phyloP scores from a whole-genome alignment of 2,797 vertebrate genomes.

The Pangasius larnaudii region DNA sequence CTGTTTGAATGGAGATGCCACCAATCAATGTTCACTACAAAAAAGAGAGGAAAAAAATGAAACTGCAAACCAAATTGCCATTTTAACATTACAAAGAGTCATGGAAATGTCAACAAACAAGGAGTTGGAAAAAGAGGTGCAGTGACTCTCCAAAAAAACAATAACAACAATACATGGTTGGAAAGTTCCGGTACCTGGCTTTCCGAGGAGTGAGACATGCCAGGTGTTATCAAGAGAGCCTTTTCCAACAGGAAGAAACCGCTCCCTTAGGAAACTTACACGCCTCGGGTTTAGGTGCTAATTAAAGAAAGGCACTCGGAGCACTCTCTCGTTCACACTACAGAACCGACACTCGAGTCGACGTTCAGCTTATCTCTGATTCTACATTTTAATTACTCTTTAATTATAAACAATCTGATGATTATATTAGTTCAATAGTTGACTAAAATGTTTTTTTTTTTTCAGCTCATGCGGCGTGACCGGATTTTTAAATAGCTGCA shows the following conservation, averaged over 20 bases:
- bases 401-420: slow-evolving; percentile 53
- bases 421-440: slow-evolving; percentile 46
- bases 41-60: not conserved
- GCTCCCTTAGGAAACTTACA: slow-evolving; percentile 62
- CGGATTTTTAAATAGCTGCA: slow-evolving; percentile 52
- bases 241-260: slow-evolving; percentile 59
- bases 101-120: slow-evolving; percentile 22
- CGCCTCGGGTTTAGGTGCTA: slow-evolving; percentile 72
- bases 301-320: slow-evolving; percentile 68
- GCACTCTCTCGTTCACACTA: slow-evolving; percentile 9
- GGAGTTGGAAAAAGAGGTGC: not conserved
- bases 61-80: not conserved
- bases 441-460: slow-evolving; percentile 34
- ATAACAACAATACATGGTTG: not conserved
- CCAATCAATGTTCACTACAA: not conserved
- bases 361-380: slow-evolving; percentile 39
- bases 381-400: slow-evolving; percentile 50
- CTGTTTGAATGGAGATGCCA: not conserved
- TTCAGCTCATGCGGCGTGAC: slow-evolving; percentile 12
- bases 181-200: slow-evolving; percentile 48
- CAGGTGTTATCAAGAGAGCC: slow-evolving; percentile 68
- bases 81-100: not conserved
- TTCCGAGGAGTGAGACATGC: slow-evolving; percentile 62
- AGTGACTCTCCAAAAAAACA: not conserved
- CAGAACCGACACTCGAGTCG: slow-evolving; percentile 15